Evolutionary conservation across 2,888 invertebrate species (phyloP), one percentile per base, ranked within the genome.

Genomic region (Scaptomyza tumidula): DNA sequence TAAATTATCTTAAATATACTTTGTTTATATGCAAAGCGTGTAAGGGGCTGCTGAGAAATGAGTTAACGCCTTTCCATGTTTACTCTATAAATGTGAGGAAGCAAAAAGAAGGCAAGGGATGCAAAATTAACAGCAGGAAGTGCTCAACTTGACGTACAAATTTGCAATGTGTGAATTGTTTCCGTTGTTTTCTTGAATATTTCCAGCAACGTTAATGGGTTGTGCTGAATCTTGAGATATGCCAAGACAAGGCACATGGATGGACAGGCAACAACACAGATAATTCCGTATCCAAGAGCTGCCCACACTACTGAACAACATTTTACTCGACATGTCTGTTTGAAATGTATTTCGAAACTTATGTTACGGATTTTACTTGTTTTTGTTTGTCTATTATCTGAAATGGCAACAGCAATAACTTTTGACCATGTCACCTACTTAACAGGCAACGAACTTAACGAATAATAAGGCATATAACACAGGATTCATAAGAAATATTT

Each of bases 91-190:
- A 50, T 49, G 55, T 52, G 62, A 64, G 60, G 37, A 14, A 43
- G 43, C 45, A 24, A 59, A 10, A 10, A 14, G 5, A 24, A 6
- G 11, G 13, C 9, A 10, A 7, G 35, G 43, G 31, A 54, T 39
- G 46, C 50, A 24, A 46, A 27, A 35, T 7, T 43, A 70, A 57
- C 54, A 50, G 58, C 52, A 44, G 81, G 70, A 80, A 81, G 65
- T 66, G 58, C 59, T 61, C 57, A 64, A 62, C 53, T 60, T 55
- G 67, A 65, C 68, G 74, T 50, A 62, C 68, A 80, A 83, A 80
- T 83, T 76, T 86, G 66, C 71, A 77, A 86, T 61, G 78, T 68
- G 80, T 65, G 63, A 77, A 86, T 80, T 86, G 75, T 75, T 82
- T 86, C 84, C 77, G 72, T 49, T 74, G 57, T 52, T 78, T 59